Evolutionary conservation across 1,140 invertebrate genomes (phyloP).

Genomic region (Musca domestica): DNA sequence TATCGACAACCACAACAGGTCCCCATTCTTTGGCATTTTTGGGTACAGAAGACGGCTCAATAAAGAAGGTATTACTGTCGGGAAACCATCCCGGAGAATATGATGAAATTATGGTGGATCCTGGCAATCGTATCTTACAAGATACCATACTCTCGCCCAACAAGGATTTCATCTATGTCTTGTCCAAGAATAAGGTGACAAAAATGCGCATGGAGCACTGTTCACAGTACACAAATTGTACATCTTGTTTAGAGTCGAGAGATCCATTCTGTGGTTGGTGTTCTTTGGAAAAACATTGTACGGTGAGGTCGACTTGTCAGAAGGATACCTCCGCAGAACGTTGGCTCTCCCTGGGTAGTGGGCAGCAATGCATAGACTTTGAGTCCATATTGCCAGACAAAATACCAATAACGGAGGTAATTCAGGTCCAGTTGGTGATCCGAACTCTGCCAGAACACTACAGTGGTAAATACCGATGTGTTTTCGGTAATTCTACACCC

Average conservation of each 20-base stretch:
- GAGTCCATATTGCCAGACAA: constrained; percentile 87
- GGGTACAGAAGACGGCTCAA: constrained; percentile 73
- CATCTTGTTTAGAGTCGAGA: constrained; percentile 81
- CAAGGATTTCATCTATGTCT: constrained; percentile 71
- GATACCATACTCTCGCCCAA: constrained; percentile 79
- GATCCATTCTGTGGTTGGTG: constrained; percentile 99
- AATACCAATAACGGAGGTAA: constrained; percentile 82
- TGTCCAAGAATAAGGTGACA: constrained; percentile 70
- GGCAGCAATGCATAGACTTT: constrained; percentile 94
- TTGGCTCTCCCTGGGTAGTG: constrained; percentile 88
- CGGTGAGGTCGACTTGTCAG: constrained; percentile 81
- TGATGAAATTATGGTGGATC: constrained; percentile 72
- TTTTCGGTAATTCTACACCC: constrained; percentile 82
- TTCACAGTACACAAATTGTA: constrained; percentile 83
- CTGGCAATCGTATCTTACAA: constrained; percentile 71
- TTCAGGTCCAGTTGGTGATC: constrained; percentile 82
- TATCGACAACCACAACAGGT: constrained; percentile 80
- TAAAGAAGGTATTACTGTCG: constrained; percentile 77
- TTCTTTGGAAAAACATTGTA: constrained; percentile 91
- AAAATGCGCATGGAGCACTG: constrained; percentile 94
- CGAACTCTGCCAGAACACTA: constrained; percentile 85
- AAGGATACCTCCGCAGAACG: constrained; percentile 87
- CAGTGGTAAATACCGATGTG: constrained; percentile 91
- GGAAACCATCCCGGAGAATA: constrained; percentile 69
- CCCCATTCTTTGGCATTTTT: constrained; percentile 89